Conservation (phyloP, 2,888 invertebrate genomes). For the Hydraecia micacea region DNA sequence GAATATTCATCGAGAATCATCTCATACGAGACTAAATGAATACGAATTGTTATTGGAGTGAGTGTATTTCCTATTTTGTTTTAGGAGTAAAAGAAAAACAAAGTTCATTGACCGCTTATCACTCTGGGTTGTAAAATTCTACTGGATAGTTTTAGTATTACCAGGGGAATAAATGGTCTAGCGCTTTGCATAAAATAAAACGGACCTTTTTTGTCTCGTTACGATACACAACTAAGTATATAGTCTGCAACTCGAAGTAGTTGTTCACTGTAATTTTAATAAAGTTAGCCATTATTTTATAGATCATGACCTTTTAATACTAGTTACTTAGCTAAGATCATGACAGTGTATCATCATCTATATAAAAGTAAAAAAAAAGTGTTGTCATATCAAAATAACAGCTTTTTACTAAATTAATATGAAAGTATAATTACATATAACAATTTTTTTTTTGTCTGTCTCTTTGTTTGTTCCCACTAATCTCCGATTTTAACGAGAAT, state of each 20-base stretch:
- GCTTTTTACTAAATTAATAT: no score
- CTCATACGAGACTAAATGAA: conserved; percentile 24
- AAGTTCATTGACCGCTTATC: conserved; percentile 11
- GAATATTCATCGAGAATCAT: conserved; percentile 52
- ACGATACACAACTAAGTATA: neutral
- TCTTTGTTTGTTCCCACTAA: neutral
- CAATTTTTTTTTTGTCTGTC: neutral
- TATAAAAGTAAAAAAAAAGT: neutral
- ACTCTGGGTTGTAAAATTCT: neutral
- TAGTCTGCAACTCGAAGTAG: neutral
- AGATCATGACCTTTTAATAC: neutral
- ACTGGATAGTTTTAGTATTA: conserved; percentile 4
- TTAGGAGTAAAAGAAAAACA: neutral
- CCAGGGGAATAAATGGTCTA: neutral
- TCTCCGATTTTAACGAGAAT: neutral
- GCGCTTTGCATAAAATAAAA: conserved; percentile 4
- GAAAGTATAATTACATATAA: neutral
- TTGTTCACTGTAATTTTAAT: neutral
- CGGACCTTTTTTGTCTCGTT: neutral
- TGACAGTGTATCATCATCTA: neutral
- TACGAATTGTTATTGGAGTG: conserved; percentile 34
- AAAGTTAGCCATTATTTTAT: neutral
- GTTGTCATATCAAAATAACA: no score
- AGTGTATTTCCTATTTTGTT: conserved; percentile 44
- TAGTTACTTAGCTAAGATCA: neutral